Evolutionary conservation across 2,888 invertebrate species (phyloP).

Genomic region (Cephus spinipes): DNA sequence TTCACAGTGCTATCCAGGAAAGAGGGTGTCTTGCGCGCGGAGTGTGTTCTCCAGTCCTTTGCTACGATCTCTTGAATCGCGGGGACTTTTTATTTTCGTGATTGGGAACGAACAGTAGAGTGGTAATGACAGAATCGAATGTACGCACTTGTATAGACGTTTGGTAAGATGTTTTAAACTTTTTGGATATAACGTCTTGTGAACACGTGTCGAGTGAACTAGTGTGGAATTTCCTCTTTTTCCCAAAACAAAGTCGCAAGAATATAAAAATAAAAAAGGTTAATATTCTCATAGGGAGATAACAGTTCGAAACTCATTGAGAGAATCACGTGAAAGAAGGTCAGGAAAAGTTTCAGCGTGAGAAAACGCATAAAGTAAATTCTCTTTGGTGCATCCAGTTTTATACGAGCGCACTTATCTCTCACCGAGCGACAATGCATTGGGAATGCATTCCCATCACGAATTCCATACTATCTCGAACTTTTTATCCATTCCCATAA

Average conservation of each 20-base stretch:
- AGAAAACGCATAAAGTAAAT: not conserved
- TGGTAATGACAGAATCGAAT: not conserved
- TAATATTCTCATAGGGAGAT: not conserved
- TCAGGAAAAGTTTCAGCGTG: not conserved
- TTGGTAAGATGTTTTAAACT: not conserved
- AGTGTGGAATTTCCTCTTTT: not conserved
- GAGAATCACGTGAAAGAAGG: not conserved
- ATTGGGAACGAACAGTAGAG: not conserved
- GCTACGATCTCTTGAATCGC: not conserved
- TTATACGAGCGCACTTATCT: not conserved
- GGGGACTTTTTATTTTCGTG: not conserved
- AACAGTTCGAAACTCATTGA: not conserved
- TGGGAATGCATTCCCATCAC: not conserved
- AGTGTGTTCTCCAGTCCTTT: not conserved
- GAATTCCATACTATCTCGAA: constrained; percentile 17
- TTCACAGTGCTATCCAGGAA: constrained; percentile 8
- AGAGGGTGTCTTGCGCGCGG: not conserved
- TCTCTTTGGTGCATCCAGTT: not conserved
- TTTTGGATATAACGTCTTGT: not conserved
- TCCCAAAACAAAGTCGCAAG: not conserved
- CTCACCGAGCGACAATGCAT: not conserved
- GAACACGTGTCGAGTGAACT: not conserved
- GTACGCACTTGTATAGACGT: not conserved
- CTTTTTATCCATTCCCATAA: constrained; percentile 1
- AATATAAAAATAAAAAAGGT: not conserved